phyloP scores from a whole-genome alignment of 2,797 vertebrate genomes.

The Okamejei kenojei region DNA sequence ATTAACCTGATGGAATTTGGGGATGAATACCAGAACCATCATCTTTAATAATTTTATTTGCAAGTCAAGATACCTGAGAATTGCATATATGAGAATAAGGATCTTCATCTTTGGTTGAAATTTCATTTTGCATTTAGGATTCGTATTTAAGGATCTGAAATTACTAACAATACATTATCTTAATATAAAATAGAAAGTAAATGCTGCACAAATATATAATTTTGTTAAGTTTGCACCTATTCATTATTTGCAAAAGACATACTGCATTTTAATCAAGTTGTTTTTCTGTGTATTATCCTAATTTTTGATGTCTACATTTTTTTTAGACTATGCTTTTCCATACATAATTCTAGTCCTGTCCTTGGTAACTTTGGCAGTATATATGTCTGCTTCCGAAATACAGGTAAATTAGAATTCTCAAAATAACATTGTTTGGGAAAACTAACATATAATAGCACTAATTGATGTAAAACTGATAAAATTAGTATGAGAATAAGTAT shows the following conservation, averaged over 20 bases:
- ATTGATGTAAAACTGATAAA: no score
- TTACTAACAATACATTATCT: neutral
- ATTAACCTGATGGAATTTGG: neutral
- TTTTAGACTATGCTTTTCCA: constrained; percentile 91
- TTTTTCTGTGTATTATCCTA: no score
- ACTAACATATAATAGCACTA: neutral
- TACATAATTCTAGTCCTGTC: constrained; percentile 93
- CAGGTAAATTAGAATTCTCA: constrained; percentile 66
- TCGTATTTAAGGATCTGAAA: neutral
- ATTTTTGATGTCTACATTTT: neutral
- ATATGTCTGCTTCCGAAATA: constrained; percentile 96
- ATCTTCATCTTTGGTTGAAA: neutral
- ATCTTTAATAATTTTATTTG: neutral
- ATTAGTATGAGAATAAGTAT: no score
- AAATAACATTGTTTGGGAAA: neutral
- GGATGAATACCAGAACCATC: neutral
- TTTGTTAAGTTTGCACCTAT: neutral
- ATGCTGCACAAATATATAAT: neutral
- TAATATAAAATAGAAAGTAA: neutral
- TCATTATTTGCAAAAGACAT: neutral
- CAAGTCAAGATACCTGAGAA: neutral
- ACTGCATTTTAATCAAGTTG: neutral
- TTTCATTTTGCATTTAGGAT: neutral
- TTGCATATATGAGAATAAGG: neutral
- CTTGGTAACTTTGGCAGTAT: constrained; percentile 86